Evolutionary conservation across 1,140 invertebrate genomes (phyloP).

Genomic region (Drosophila pachea): DNA sequence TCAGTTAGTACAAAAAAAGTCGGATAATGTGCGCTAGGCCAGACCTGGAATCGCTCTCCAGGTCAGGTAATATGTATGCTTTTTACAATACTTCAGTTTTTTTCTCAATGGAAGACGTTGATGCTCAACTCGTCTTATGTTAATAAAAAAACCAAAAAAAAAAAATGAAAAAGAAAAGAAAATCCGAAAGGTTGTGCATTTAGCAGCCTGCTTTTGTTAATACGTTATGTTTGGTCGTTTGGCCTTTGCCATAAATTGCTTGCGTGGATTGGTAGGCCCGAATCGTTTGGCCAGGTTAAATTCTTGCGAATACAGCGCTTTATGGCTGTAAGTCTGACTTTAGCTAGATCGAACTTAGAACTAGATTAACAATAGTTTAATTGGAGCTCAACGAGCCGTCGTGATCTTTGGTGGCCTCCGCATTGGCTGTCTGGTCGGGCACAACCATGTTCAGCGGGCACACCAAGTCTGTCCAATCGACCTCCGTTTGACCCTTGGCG

Average conservation of each 20-base stretch:
- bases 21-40: slow-evolving; percentile 44
- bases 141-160: slow-evolving; percentile 16
- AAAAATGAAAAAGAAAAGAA: slow-evolving; percentile 10
- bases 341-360: slow-evolving; percentile 52
- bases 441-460: slow-evolving; percentile 84
- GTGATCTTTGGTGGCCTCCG: slow-evolving; percentile 41
- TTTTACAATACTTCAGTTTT: slow-evolving; percentile 37
- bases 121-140: slow-evolving; percentile 23
- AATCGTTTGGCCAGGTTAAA: slow-evolving; percentile 33
- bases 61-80: slow-evolving; percentile 16
- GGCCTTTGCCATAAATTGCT: slow-evolving; percentile 27
- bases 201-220: slow-evolving; percentile 19
- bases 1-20: slow-evolving; percentile 67
- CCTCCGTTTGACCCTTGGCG: slow-evolving; percentile 83
- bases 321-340: slow-evolving; percentile 45
- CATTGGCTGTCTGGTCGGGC: slow-evolving; percentile 16
- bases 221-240: slow-evolving; percentile 23
- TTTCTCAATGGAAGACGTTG: slow-evolving; percentile 33
- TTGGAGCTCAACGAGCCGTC: slow-evolving; percentile 60
- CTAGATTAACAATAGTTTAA: slow-evolving; percentile 53
- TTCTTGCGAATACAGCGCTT: slow-evolving; percentile 50
- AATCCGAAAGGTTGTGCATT: slow-evolving; percentile 14
- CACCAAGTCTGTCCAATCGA: slow-evolving; percentile 90
- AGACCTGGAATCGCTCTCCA: slow-evolving; percentile 24
- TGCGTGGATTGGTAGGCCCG: slow-evolving; percentile 23